Conservation (phyloP, 2,113 vertebrate genomes). For the Thoracochromis brauschi region DNA sequence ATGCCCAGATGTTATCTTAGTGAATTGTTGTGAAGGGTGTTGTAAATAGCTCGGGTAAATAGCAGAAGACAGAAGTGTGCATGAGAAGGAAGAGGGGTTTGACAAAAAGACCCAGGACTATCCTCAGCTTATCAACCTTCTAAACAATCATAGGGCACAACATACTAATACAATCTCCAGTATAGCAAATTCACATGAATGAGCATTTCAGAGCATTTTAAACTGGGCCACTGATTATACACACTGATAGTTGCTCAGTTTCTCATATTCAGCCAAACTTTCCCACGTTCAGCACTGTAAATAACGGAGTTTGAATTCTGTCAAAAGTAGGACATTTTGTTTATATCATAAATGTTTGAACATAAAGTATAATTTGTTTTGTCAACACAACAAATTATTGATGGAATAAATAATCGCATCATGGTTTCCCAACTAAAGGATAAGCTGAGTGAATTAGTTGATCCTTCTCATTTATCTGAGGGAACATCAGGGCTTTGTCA, state of each 20-base stretch:
- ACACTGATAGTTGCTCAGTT: neutral
- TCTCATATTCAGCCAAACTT: neutral
- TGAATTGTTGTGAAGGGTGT: neutral
- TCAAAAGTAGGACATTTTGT: neutral
- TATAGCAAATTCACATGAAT: neutral
- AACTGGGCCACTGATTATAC: neutral
- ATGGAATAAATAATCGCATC: neutral
- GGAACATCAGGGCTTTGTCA: neutral
- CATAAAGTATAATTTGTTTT: neutral
- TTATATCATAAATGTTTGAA: neutral
- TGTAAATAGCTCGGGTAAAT: neutral
- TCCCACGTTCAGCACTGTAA: neutral
- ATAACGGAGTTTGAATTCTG: neutral
- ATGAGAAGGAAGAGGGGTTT: neutral
- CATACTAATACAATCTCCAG: neutral
- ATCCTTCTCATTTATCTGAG: neutral
- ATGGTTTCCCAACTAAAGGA: neutral
- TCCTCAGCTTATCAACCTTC: neutral
- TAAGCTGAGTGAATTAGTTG: neutral
- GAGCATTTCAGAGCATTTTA: neutral
- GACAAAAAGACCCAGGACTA: neutral
- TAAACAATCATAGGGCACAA: neutral
- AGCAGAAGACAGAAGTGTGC: neutral
- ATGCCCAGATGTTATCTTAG: neutral
- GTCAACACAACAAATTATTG: neutral